phyloP scores from a whole-genome alignment of 2,888 invertebrate species.

The Cepaea hortensis region DNA sequence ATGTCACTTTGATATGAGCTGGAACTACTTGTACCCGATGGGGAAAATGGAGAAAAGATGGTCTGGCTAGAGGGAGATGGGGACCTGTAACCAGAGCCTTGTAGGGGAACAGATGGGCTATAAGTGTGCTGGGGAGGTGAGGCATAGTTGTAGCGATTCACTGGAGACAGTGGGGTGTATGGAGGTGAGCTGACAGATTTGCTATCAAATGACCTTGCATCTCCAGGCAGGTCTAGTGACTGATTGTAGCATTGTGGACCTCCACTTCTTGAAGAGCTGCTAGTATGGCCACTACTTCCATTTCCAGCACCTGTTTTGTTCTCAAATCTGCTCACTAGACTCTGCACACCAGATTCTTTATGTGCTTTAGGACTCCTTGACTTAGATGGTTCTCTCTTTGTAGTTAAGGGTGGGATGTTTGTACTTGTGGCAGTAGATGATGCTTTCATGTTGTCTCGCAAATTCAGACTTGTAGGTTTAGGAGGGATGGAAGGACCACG shows the following conservation, averaged over 20 bases:
- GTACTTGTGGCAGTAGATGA: not conserved
- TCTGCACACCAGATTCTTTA: constrained; percentile 20
- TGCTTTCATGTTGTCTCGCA: constrained; percentile 8
- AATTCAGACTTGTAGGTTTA: constrained; percentile 37
- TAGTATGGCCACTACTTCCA: not conserved
- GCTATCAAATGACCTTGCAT: constrained; percentile 15
- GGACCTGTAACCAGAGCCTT: constrained; percentile 15
- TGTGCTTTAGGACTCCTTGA: not conserved
- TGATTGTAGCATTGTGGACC: constrained; percentile 36
- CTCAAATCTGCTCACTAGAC: constrained; percentile 45
- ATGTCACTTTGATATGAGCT: constrained; percentile 20
- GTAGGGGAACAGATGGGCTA: constrained; percentile 28
- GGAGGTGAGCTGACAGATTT: constrained; percentile 31
- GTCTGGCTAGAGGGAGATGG: constrained; percentile 24
- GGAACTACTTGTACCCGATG: not conserved
- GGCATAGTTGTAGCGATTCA: constrained; percentile 5
- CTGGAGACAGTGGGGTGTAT: constrained; percentile 36
- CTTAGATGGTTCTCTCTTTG: not conserved
- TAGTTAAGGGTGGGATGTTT: constrained; percentile 9
- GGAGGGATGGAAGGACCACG: not conserved
- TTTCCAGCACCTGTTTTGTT: constrained; percentile 2
- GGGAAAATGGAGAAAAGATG: constrained; percentile 4
- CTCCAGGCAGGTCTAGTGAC: constrained; percentile 14
- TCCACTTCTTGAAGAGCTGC: constrained; percentile 35
- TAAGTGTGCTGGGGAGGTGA: constrained; percentile 20